Evolutionary conservation across 2,888 invertebrate species (phyloP), one percentile per base, ranked within the genome.

Genomic region (Anaspis maculata): DNA sequence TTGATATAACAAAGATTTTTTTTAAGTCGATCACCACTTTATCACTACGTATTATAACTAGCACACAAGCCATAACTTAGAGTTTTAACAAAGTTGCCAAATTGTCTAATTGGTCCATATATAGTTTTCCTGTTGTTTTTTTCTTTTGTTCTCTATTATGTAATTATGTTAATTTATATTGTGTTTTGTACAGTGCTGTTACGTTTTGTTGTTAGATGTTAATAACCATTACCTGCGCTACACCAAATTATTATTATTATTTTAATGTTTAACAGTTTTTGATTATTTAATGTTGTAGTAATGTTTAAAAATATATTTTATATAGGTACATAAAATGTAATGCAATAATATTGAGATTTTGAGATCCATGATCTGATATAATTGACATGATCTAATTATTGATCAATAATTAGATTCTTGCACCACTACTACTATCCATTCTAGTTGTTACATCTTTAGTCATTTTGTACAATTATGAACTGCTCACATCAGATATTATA

Each of bases 261-360:
- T 6, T 9, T 9, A 19, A 19, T 6, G 9, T 5, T 6, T 6
- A 19, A 9, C 9, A 19, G 9, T 19, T 19, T 5, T 19, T 5
- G 9, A 19, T 19, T 5, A 19, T 5, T 19, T 19, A 19, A 19
- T 19, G 9, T 6, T 19, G 5, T 19, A 5, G 9, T 19, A 19
- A 19, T 19, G 19, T 19, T 6, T 19, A 19, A 19, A 6, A 19
- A 19, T 19, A 19, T 6, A 9, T 19, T 19, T 19, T 37, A 30
- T 39, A 42, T 34, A 25, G 15, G 11, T 32, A 27, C 12, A 32
- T 38, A 38, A 32, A 34, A 39, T 45, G 13, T 30, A 32, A 39
- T 29, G 44, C 44, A 44, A 44, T 44, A 44, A 41, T 37, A 41
- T 41, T 34, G 32, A 33, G 9, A 19, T 19, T 19, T 19, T 32